phyloP scores from a whole-genome alignment of 2,113 vertebrate species.

The Pygoscelis adeliae region DNA sequence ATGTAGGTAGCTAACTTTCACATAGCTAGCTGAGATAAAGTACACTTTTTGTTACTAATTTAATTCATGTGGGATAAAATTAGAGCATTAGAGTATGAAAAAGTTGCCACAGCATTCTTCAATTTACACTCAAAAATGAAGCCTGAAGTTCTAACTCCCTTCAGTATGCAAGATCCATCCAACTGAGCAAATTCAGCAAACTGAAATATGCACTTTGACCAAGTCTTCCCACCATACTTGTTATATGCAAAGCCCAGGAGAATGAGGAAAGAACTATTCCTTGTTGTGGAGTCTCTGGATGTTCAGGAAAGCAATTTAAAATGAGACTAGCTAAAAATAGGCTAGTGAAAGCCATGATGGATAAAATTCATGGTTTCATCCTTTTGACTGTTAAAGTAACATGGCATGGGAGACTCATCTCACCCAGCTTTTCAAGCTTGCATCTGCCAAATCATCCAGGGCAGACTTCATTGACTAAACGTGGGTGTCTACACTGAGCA shows the following conservation, averaged over 20 bases:
- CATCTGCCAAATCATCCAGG: not conserved
- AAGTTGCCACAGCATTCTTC: not conserved
- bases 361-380: not conserved
- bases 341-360: not conserved
- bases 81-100: not conserved
- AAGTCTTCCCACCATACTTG: not conserved
- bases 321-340: not conserved
- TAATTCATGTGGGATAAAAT: not conserved
- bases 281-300: not conserved
- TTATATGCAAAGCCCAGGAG: not conserved
- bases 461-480: not conserved
- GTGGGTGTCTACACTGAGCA: not conserved
- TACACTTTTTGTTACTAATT: not conserved
- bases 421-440: not conserved
- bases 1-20: not conserved
- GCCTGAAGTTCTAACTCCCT: not conserved
- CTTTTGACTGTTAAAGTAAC: not conserved
- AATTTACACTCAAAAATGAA: not conserved
- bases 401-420: not conserved
- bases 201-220: not conserved
- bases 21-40: not conserved
- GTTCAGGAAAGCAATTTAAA: not conserved
- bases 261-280: not conserved
- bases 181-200: not conserved
- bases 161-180: not conserved